A percentile compares a stretch with the other conserved stretches of the same genome.
phyloP scores from a whole-genome alignment of 2,888 invertebrate species.

The Mythimna vitellina region DNA sequence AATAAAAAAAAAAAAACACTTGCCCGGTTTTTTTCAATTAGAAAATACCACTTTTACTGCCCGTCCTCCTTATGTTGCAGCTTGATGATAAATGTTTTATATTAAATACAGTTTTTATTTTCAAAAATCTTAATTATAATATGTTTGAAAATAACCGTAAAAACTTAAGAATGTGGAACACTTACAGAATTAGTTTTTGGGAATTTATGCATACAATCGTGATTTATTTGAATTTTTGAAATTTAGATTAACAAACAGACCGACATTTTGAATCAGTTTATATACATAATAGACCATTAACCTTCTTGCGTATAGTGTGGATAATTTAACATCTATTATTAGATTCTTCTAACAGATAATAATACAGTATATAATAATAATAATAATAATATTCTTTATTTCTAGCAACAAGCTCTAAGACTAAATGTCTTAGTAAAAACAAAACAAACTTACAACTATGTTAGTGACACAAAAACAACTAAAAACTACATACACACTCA shows the following conservation, averaged over 20 bases:
- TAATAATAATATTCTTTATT: no score
- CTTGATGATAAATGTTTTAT: constrained; percentile 13
- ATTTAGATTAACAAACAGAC: background rate
- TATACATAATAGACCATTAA: background rate
- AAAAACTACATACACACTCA: no score
- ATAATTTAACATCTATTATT: background rate
- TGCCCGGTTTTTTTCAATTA: background rate
- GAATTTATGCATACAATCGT: background rate
- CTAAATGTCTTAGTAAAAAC: no score
- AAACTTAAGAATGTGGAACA: background rate
- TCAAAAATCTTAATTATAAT: background rate
- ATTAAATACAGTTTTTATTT: background rate
- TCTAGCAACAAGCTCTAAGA: no score
- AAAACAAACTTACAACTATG: no score
- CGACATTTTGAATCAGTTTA: background rate
- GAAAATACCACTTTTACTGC: background rate
- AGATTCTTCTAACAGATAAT: no score
- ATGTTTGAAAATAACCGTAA: background rate
- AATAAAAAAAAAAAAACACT: no score
- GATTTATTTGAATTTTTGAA: background rate
- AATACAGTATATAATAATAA: no score
- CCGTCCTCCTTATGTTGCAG: constrained; percentile 11
- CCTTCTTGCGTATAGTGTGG: background rate
- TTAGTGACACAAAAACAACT: no score
- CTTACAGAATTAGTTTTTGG: background rate